phyloP scores from a whole-genome alignment of 2,113 vertebrate species.

The Gavia stellata region DNA sequence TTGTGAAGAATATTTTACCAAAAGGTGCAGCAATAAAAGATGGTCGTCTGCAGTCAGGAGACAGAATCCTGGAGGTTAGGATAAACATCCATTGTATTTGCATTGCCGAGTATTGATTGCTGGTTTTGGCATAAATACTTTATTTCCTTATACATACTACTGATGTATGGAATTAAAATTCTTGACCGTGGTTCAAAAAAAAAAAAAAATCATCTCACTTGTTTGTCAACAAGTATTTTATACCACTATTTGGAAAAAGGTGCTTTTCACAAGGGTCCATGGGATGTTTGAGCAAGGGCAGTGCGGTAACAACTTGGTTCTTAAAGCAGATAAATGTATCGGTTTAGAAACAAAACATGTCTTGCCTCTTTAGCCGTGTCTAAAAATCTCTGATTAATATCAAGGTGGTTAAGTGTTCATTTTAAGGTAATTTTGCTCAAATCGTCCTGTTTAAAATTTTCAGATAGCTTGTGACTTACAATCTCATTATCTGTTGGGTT shows the following conservation, averaged over 20 bases:
- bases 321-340: not conserved
- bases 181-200: not conserved
- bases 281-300: not conserved
- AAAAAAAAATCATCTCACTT: too few relatives aligned
- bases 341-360: not conserved
- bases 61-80: constrained; percentile 92
- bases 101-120: not conserved
- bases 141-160: not conserved
- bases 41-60: constrained; percentile 92
- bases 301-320: not conserved
- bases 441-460: not conserved
- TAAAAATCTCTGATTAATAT: not conserved
- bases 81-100: not conserved
- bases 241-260: accelerated
- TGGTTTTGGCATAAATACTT: not conserved
- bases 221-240: not conserved
- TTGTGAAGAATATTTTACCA: constrained; percentile 96
- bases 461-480: not conserved
- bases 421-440: not conserved
- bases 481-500: not conserved
- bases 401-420: not conserved
- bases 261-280: not conserved
- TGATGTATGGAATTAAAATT: not conserved
- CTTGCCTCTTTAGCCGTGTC: not conserved
- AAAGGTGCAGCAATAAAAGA: constrained; percentile 95